Percentiles rank a stretch among this genome's conserved stretches.
Evolutionary conservation across 2,797 vertebrate species (phyloP).

Genomic region (Bovichtus variegatus): DNA sequence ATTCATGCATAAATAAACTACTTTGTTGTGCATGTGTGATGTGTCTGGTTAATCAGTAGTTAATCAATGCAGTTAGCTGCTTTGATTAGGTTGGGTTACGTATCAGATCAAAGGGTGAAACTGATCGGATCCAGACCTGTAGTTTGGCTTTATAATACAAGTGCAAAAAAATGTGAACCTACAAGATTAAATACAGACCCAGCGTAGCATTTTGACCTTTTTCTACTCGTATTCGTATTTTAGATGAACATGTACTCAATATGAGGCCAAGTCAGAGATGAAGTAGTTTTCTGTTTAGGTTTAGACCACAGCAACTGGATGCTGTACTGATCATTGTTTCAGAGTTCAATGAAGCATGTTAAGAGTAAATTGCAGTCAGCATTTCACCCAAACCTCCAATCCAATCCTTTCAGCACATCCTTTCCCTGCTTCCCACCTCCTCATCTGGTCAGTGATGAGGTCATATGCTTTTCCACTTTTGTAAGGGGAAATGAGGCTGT

Average conservation of each 20-base stretch:
- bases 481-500: slow-evolving; percentile 50
- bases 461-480: slow-evolving; percentile 48
- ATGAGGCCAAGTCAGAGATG: background rate
- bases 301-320: slow-evolving; percentile 11
- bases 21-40: background rate
- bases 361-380: slow-evolving; percentile 47
- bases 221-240: background rate
- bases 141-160: background rate
- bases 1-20: too few relatives aligned
- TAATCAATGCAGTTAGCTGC: slow-evolving; percentile 3
- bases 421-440: slow-evolving; percentile 31
- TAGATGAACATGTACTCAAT: background rate
- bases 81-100: background rate
- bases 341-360: slow-evolving; percentile 29
- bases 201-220: background rate
- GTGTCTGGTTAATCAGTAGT: slow-evolving; percentile 11
- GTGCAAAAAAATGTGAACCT: background rate
- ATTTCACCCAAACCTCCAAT: slow-evolving; percentile 25
- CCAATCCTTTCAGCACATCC: slow-evolving; percentile 39
- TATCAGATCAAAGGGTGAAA: slow-evolving; percentile 21
- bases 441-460: slow-evolving; percentile 60
- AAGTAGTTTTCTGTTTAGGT: background rate
- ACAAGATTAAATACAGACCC: background rate
- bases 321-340: slow-evolving; percentile 26
- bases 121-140: background rate